Evolutionary conservation across 2,888 invertebrate genomes (phyloP).

Genomic region (Tipula vernalis): DNA sequence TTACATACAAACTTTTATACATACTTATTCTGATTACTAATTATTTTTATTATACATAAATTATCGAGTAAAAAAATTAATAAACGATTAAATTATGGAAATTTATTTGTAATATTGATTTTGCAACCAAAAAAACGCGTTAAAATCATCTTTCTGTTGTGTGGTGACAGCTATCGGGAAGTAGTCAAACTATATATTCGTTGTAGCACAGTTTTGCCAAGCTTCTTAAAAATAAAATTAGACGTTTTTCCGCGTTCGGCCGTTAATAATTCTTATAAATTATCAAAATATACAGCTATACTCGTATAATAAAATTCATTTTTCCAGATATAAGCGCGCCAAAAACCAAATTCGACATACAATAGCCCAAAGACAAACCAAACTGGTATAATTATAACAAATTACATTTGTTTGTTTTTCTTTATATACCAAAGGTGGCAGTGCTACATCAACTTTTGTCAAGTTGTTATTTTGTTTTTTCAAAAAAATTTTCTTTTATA

Average conservation of each 20-base stretch:
- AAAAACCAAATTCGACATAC: not conserved
- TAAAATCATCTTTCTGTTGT: not conserved
- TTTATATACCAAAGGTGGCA: not conserved
- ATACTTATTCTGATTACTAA: not conserved
- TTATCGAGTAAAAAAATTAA: not conserved
- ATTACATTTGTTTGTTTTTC: not conserved
- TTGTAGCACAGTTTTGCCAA: not conserved
- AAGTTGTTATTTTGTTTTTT: not conserved
- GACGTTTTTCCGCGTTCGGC: too few relatives aligned
- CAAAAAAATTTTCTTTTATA: not conserved
- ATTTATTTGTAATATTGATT: not conserved
- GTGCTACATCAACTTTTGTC: not conserved
- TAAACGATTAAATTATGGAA: not conserved
- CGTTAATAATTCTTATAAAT: too few relatives aligned
- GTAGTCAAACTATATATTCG: not conserved
- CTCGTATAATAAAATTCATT: too few relatives aligned
- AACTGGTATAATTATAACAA: not conserved
- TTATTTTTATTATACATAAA: not conserved
- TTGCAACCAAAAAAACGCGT: not conserved
- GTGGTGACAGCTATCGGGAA: not conserved
- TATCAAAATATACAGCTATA: too few relatives aligned
- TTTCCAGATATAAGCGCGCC: not conserved
- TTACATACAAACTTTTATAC: not conserved
- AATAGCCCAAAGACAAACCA: not conserved
- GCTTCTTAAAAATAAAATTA: too few relatives aligned